Conservation (phyloP, 2,888 invertebrate species). For the Brachycybe producta region DNA sequence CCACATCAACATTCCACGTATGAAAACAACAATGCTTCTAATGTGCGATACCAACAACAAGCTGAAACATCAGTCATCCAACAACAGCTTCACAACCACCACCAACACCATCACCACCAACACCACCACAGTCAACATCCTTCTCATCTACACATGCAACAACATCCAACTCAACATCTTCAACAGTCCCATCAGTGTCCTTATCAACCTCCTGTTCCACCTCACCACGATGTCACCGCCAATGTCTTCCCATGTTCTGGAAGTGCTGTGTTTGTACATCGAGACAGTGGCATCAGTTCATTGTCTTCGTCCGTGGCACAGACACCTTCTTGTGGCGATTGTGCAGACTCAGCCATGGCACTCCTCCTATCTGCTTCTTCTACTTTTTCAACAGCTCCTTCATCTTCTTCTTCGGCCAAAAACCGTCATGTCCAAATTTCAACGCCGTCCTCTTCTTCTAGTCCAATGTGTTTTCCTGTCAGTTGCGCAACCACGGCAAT, state of each 20-base stretch:
- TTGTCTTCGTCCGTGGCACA: slow-evolving; percentile 11
- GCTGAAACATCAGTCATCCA: too few species aligned
- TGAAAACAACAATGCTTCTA: too few species aligned
- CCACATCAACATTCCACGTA: too few species aligned
- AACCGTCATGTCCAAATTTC: not conserved
- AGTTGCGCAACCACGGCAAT: too few species aligned
- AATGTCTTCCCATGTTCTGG: not conserved
- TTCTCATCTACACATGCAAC: not conserved
- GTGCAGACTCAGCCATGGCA: not conserved
- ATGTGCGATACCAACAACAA: not conserved
- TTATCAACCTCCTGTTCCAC: not conserved
- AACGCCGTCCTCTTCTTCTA: slow-evolving; percentile 3
- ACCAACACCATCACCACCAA: not conserved
- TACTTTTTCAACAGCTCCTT: not conserved
- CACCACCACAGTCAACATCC: not conserved
- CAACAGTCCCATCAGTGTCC: too few species aligned
- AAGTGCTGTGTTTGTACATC: not conserved
- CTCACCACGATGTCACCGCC: not conserved
- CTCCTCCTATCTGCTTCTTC: slow-evolving; percentile 1
- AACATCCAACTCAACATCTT: not conserved
- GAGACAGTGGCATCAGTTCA: slow-evolving; percentile 12
- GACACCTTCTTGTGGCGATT: slow-evolving; percentile 10
- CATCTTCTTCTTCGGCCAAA: not conserved
- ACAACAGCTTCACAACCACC: not conserved
- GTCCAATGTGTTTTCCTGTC: not conserved